Evolutionary conservation across 1,140 invertebrate genomes (phyloP).

Genomic region (Spodoptera litura): DNA sequence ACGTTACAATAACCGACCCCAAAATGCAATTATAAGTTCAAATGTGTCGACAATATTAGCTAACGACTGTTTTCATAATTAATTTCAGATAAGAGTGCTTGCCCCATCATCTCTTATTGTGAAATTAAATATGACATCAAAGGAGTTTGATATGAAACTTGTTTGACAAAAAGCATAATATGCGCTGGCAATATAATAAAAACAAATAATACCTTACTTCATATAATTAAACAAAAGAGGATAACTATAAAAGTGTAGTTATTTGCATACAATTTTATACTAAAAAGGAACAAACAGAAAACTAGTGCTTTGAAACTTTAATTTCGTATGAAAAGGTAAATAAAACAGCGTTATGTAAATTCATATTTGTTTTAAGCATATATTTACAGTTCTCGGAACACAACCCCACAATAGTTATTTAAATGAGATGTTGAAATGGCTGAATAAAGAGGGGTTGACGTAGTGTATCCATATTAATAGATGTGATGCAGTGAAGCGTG

Average conservation of each 20-base stretch:
- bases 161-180: too few species aligned
- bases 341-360: background rate
- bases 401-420: conserved; percentile 46
- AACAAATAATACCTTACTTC: too few species aligned
- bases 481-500: conserved; percentile 32
- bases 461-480: conserved; percentile 47
- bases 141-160: too few species aligned
- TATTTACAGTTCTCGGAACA: conserved; percentile 9
- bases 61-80: background rate
- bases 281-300: too few species aligned
- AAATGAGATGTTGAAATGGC: conserved; percentile 51
- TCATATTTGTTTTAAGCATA: conserved; percentile 3
- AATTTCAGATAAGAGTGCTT: background rate
- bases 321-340: too few species aligned
- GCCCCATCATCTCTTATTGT: too few species aligned
- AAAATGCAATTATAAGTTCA: conserved; percentile 29
- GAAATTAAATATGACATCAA: too few species aligned
- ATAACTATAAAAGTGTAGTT: too few species aligned
- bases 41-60: background rate
- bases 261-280: too few species aligned
- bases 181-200: too few species aligned
- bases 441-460: conserved; percentile 49
- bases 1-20: background rate
- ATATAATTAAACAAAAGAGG: too few species aligned
- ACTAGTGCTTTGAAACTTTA: too few species aligned